Conservation (phyloP, 2,797 vertebrate genomes). For the Gallinago nigripennis region DNA sequence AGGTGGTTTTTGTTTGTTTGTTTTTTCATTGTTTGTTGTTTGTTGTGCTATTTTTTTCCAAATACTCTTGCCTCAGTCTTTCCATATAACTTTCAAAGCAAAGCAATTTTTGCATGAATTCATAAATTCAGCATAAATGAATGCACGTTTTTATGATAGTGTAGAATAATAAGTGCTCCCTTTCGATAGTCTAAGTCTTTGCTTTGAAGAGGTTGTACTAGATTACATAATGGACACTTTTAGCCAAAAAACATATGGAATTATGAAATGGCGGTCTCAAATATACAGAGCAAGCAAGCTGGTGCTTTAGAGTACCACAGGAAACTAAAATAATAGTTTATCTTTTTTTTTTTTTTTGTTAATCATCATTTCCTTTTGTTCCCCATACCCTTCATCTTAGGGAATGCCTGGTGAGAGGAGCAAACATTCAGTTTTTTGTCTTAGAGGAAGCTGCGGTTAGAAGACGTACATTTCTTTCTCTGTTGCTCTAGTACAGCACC, state of each 20-base stretch:
- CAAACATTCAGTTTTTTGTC: neutral
- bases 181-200: neutral
- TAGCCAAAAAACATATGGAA: neutral
- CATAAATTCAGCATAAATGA: neutral
- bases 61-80: neutral
- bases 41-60: neutral
- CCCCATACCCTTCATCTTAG: neutral
- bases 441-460: neutral
- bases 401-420: neutral
- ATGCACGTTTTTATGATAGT: neutral
- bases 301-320: accelerated
- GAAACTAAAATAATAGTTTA: neutral
- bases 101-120: neutral
- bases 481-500: neutral
- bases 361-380: neutral
- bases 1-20: neutral
- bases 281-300: neutral
- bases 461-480: no score
- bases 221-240: neutral
- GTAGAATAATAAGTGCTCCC: neutral
- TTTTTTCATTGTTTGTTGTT: neutral
- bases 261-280: neutral
- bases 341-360: neutral
- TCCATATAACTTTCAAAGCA: neutral
- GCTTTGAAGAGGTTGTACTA: neutral